Base-by-base conservation (phyloP, 1,140 invertebrate species). In the Diploscapter pachys region DNA sequence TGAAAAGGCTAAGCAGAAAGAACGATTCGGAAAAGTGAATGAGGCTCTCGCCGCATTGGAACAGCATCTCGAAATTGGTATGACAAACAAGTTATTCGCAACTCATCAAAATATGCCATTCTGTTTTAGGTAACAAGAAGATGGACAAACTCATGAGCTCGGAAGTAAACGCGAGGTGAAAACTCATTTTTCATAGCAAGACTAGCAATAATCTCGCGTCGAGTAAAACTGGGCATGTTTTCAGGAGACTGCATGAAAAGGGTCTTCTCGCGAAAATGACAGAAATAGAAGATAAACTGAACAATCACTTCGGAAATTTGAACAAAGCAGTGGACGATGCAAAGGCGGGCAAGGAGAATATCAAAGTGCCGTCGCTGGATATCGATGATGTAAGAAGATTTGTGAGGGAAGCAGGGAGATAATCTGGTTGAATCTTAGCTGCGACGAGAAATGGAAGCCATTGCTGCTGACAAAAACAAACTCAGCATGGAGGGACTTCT, bases 201-300 rank as follows among this genome's bases (percentile, higher is more conserved):
- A 66, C 48, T 2, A 3, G 64, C 11, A 51, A 65, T 3, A 52
- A 49, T 11, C 63, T 65, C n/a, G 9, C 9, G 31, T 63, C 2
- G 13, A 52, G n/a, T 48, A 5, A 48, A 50, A 69, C 1, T 62
- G 6, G 5, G n/a, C 3, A 53, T 3, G 4, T 57, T 54, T 72
- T 68, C 65, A 83, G 82, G 72, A 83, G 83, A 75, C 70, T 85
- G 11, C 82, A 83, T 62, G 82, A 83, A 68, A 85, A 85, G 67
- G 82, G 81, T 52, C 69, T 83, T n/a, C 72, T 83, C 61, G 57
- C 69, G 11, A 83, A 82, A 71, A 76, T 83, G 53, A 69, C 65
- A 5, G 81, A 85, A 13, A 63, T 82, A 6, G 82, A 83, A 56
- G 77, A 78, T 6, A 57, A 73, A 31, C 67, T 83, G 53, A 78